Evolutionary conservation across 2,113 vertebrate species (phyloP).

Genomic region (Orcinus orca): DNA sequence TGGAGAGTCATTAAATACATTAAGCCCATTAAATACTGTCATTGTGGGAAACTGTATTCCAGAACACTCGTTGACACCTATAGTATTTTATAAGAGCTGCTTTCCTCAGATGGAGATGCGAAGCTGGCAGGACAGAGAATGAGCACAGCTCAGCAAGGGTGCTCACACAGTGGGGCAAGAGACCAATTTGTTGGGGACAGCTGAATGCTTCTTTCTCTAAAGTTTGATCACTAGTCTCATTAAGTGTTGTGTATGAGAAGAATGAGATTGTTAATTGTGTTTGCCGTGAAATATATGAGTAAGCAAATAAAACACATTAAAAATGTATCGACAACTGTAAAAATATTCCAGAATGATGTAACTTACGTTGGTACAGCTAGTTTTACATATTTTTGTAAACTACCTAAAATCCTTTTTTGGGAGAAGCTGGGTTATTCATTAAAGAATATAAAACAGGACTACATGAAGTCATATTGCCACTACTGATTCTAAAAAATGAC

Average conservation of each 20-base stretch:
- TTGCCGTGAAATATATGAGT: neutral
- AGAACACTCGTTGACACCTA: neutral
- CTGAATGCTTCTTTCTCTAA: neutral
- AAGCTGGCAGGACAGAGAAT: neutral
- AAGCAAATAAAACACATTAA: conserved; percentile 8
- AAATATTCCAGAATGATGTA: neutral
- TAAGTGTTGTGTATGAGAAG: neutral
- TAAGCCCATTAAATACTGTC: neutral
- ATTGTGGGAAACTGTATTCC: neutral
- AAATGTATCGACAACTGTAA: conserved; percentile 7
- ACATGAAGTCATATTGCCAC: neutral
- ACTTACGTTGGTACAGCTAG: neutral
- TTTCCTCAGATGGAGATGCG: neutral
- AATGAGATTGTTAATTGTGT: neutral
- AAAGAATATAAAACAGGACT: neutral
- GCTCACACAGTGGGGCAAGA: accelerated
- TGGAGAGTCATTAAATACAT: neutral
- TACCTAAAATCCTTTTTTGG: neutral
- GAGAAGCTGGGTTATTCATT: neutral
- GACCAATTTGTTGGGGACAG: neutral
- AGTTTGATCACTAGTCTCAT: neutral
- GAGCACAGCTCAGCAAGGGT: neutral
- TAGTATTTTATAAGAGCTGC: neutral
- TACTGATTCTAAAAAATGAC: neutral
- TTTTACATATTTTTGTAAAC: conserved; percentile 33